Conservation (phyloP, 1,140 invertebrate species). For the Phymorhynchus buccinoides region DNA sequence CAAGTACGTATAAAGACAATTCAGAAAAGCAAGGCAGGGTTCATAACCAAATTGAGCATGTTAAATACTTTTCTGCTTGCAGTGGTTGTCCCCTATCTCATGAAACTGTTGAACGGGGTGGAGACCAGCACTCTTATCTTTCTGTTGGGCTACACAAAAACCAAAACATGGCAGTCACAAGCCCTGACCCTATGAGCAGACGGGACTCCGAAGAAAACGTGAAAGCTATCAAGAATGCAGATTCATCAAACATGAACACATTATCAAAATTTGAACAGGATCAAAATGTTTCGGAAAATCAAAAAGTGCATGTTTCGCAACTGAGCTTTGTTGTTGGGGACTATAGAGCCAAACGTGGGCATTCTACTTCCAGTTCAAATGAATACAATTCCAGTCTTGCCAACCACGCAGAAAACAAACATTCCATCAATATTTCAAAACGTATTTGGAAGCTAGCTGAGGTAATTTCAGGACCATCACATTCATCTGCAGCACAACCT, state of each 20-base stretch:
- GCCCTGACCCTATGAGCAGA: too few relatives aligned
- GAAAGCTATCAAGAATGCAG: too few relatives aligned
- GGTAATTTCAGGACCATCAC: neutral
- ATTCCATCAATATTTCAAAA: neutral
- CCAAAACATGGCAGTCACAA: too few relatives aligned
- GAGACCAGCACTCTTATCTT: too few relatives aligned
- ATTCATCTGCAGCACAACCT: neutral
- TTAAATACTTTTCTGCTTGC: too few relatives aligned
- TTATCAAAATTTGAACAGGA: neutral
- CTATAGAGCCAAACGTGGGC: neutral
- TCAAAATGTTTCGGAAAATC: neutral
- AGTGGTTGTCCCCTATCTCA: too few relatives aligned
- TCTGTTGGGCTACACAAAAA: too few relatives aligned
- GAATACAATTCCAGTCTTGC: neutral
- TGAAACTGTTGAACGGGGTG: too few relatives aligned
- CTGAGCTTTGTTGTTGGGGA: conserved; percentile 26
- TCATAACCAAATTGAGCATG: too few relatives aligned
- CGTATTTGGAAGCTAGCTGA: neutral
- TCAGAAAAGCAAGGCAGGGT: too few relatives aligned
- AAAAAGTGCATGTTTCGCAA: conserved; percentile 6
- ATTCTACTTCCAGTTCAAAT: neutral
- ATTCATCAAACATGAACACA: neutral
- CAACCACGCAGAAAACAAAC: neutral
- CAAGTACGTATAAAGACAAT: too few relatives aligned
- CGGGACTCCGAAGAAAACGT: too few relatives aligned